These are phyloP conservation scores for Diarsia rubi DNA, from an alignment of 2,888 invertebrate species.

Conservation along the genomic window DNA sequence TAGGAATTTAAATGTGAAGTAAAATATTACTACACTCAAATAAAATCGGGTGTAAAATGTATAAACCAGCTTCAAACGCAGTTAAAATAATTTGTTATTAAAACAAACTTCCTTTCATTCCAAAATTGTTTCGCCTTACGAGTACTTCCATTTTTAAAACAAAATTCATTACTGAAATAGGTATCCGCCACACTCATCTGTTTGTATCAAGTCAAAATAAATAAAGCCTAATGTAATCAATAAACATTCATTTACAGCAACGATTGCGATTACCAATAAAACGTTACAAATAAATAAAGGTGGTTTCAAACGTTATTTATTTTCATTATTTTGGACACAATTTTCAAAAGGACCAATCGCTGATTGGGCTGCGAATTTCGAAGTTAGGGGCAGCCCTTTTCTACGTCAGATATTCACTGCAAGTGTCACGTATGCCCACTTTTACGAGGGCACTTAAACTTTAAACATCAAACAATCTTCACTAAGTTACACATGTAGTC, in stretches of 20 bases:
- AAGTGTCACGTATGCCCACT: constrained; percentile 4
- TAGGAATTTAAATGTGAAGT: constrained; percentile 14
- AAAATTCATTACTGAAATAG: constrained; percentile 30
- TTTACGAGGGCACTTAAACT: constrained; percentile 14
- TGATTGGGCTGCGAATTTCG: neutral
- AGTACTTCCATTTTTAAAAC: constrained; percentile 33
- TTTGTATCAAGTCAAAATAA: constrained; percentile 46
- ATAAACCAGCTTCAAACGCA: constrained; percentile 36
- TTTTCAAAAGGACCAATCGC: neutral
- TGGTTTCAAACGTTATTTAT: constrained; percentile 21
- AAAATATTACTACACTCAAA: constrained; percentile 10
- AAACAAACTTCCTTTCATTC: constrained; percentile 40
- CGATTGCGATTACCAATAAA: constrained; percentile 3
- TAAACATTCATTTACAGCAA: constrained; percentile 35
- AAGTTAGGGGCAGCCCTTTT: neutral
- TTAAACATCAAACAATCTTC: constrained; percentile 28
- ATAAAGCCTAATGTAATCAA: constrained; percentile 31
- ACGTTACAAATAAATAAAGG: constrained; percentile 30
- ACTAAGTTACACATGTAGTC: constrained; percentile 41
- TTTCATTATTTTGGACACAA: neutral
- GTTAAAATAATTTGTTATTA: constrained; percentile 44
- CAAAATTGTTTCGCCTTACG: constrained; percentile 43
- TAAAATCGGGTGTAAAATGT: constrained; percentile 46
- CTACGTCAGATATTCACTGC: neutral
- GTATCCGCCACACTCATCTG: constrained; percentile 23